Evolutionary conservation across 2,888 invertebrate genomes (phyloP), one percentile per base, ranked within the genome.

Genomic region (Polydrusus tereticollis): DNA sequence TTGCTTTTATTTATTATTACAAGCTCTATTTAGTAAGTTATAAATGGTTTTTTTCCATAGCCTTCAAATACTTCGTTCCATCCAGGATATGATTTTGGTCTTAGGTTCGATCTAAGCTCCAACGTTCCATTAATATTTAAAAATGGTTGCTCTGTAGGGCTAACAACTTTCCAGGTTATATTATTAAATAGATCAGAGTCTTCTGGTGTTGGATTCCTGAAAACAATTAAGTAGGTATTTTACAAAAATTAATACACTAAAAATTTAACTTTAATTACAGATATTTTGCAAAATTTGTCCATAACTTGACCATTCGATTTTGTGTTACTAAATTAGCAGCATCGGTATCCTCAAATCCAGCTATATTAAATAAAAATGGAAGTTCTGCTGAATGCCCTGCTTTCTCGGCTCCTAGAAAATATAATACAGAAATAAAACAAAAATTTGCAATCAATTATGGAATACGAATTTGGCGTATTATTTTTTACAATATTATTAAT

Each of bases 271-370:
- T n/a, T n/a, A n/a, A n/a, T n/a, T 29, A 66, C 65, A 66, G 29
- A 59, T 47, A 72, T 72, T 75, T 79, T 6, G 78, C 79, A 72
- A 80, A 81, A 76, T 80, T 80, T 1, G 78, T 75, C 80, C 80
- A 81, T 45, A 80, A 47, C 69, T 73, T 78, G 2, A 75, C 55
- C 14, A 79, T 66, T 55, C 71, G 67, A 29, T 65, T 60, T 26
- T 74, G 68, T 7, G 65, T 69, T 45, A 62, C 63, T 10, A 77
- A 71, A 52, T 77, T 75, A n/a, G 58, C 23, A 18, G 43, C 4
- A 16, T 8, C 14, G 23, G 1, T 14, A 16, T 55, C n/a, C 26
- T 26, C 23, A 10, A 41, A 23, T 6, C 10, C 10, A 7, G 20
- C 23, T 21, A 36, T 14, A 26, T 55, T 65, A 57, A 66, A 66